A percentile compares a stretch with the other conserved stretches of the same genome.
phyloP scores from a whole-genome alignment of 2,113 vertebrate genomes.

The Fulica atra region DNA sequence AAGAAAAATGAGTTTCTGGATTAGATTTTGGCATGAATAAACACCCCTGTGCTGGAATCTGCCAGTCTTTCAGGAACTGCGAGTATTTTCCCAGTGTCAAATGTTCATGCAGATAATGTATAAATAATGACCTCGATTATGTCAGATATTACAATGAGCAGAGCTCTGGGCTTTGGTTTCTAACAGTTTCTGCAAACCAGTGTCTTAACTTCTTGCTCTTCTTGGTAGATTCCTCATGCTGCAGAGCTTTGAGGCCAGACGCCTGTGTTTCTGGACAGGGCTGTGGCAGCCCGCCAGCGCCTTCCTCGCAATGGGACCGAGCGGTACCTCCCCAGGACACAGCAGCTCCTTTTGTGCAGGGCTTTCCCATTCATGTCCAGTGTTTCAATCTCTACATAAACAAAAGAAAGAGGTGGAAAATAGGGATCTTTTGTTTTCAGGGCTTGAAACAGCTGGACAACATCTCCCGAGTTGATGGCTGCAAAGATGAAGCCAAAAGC shows the following conservation, averaged over 20 bases:
- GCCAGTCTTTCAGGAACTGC: constrained; percentile 43
- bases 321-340: rapidly evolving
- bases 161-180: constrained; percentile 54
- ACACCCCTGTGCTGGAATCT: neutral
- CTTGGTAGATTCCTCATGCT: neutral
- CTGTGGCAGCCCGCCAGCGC: neutral
- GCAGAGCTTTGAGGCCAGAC: neutral
- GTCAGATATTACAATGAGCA: constrained; percentile 48
- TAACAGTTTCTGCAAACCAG: constrained; percentile 39
- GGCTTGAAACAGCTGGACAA: neutral
- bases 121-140: constrained; percentile 37
- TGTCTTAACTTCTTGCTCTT: constrained; percentile 9
- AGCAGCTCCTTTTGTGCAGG: neutral
- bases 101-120: constrained; percentile 46
- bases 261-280: neutral
- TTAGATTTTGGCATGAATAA: neutral
- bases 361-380: neutral
- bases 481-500: neutral
- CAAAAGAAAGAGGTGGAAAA: neutral
- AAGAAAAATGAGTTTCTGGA: constrained; percentile 8
- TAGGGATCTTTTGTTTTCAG: neutral
- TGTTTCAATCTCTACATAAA: neutral
- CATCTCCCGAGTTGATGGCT: neutral
- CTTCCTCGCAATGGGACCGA: neutral
- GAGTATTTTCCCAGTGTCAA: constrained; percentile 52